Evolutionary conservation across 2,113 vertebrate genomes (phyloP).

Genomic region (Brachionichthys hirsutus): DNA sequence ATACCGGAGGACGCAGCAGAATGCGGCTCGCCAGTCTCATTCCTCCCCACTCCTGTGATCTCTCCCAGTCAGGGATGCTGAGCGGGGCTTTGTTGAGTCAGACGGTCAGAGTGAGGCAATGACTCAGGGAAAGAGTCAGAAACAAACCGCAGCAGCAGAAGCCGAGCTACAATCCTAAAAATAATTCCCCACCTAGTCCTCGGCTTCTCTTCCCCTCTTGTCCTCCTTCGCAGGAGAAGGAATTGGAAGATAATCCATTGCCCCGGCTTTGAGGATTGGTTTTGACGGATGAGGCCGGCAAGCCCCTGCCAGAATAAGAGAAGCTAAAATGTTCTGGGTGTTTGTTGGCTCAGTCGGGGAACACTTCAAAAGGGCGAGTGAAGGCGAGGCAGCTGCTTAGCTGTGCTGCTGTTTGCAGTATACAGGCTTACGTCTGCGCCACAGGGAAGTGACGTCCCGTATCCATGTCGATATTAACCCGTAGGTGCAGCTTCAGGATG

Average conservation of each 20-base stretch:
- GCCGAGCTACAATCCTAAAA: conserved; percentile 37
- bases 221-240: conserved; percentile 31
- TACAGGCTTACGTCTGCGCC: conserved; percentile 43
- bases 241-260: conserved; percentile 69
- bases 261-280: conserved; percentile 62
- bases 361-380: conserved; percentile 46
- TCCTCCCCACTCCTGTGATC: conserved; percentile 69
- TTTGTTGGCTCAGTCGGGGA: conserved; percentile 58
- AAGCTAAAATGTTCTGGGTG: conserved; percentile 57
- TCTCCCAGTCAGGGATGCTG: conserved; percentile 67
- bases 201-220: conserved; percentile 17
- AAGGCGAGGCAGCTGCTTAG: conserved; percentile 46
- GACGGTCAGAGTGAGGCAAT: conserved; percentile 25
- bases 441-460: conserved; percentile 22
- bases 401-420: conserved; percentile 48
- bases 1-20: conserved; percentile 47
- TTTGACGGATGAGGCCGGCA: conserved; percentile 69
- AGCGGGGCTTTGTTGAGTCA: conserved; percentile 69
- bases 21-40: conserved; percentile 65
- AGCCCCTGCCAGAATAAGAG: conserved; percentile 44
- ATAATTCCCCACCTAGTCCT: conserved; percentile 54
- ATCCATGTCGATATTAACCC: too few relatives aligned
- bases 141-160: conserved; percentile 21
- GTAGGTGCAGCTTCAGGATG: not conserved
- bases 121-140: conserved; percentile 14